Conservation (phyloP, 2,797 vertebrate species). For the Hephaestus fuliginosus region DNA sequence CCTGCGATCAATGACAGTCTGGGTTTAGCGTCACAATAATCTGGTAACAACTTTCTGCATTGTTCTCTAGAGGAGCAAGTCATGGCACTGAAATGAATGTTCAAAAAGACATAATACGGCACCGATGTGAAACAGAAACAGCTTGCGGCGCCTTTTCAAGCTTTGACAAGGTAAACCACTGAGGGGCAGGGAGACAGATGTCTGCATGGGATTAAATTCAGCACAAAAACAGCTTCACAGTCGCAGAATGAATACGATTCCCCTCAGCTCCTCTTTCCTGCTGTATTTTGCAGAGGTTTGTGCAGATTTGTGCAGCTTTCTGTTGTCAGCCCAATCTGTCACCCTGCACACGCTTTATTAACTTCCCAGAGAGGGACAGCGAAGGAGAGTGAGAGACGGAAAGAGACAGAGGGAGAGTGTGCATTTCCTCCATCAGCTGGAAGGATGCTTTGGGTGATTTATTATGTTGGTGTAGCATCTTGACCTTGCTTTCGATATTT, state of each 20-base stretch:
- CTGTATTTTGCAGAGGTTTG: neutral
- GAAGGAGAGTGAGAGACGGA: neutral
- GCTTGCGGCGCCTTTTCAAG: slow-evolving; percentile 7
- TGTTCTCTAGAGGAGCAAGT: neutral
- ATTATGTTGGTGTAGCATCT: slow-evolving; percentile 15
- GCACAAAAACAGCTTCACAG: slow-evolving; percentile 1
- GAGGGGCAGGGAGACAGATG: neutral
- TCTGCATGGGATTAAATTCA: neutral
- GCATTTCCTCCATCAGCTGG: slow-evolving; percentile 1
- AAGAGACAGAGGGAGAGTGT: neutral
- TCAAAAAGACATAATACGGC: slow-evolving; percentile 7
- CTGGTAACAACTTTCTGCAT: neutral
- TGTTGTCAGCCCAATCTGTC: slow-evolving; percentile 43
- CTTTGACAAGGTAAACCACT: neutral
- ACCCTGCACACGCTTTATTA: slow-evolving; percentile 29
- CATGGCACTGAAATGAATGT: neutral
- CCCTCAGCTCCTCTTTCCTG: neutral
- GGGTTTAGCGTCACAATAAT: slow-evolving; percentile 13
- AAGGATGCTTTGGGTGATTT: slow-evolving; percentile 19
- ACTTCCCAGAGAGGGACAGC: neutral
- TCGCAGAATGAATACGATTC: neutral
- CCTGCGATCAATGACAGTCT: slow-evolving; percentile 13
- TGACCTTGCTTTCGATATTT: slow-evolving; percentile 13
- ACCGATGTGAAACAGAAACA: neutral
- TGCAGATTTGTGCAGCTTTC: slow-evolving; percentile 42